Conservation (phyloP, 37 sponge, comb jelly and placozoan species). For the Tethya wilhelma region DNA sequence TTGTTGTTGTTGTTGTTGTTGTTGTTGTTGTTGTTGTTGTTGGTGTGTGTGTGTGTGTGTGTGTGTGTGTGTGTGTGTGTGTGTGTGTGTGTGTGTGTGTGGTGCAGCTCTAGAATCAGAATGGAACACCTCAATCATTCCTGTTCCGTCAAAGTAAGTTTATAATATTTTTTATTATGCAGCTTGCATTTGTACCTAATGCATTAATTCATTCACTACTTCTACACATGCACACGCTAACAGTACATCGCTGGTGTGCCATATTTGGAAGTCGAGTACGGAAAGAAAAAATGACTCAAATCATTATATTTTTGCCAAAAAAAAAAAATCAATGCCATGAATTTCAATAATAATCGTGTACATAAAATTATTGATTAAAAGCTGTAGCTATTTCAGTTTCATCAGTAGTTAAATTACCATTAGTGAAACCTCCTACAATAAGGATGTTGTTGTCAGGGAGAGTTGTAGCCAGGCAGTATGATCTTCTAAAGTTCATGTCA, state of each 20-base stretch:
- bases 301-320: no score
- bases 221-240: neutral
- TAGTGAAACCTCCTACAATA: no score
- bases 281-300: no score
- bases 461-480: no score
- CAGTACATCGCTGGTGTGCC: neutral
- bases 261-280: neutral
- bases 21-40: neutral
- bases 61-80: neutral
- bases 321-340: no score
- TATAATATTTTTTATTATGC: neutral
- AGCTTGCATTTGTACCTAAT: neutral
- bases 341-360: no score
- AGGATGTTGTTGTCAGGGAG: no score
- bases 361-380: no score
- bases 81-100: conserved; percentile 13
- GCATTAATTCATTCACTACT: neutral
- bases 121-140: conserved; percentile 34
- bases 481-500: no score
- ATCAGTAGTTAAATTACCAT: no score
- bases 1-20: neutral
- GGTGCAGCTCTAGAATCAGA: conserved; percentile 16
- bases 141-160: conserved; percentile 39
- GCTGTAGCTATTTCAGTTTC: no score
- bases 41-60: conserved; percentile 4